Base-by-base conservation (phyloP, 2,888 invertebrate species). In the Spatulosminthurus flaviceps region DNA sequence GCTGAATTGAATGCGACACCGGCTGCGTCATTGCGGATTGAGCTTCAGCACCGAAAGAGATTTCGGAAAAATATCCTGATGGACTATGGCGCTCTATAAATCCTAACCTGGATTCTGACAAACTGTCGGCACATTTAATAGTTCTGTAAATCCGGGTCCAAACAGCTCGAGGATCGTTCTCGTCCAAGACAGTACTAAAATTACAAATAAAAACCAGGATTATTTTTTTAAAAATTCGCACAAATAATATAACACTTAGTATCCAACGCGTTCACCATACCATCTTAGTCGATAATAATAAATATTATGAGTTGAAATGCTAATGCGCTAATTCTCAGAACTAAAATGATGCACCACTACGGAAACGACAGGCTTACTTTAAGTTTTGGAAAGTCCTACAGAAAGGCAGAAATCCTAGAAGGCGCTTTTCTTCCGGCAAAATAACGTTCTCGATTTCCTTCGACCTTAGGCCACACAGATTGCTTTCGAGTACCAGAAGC, bases 381-480 rank as follows among this genome's bases (percentile, higher is more conserved):
- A 81, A 74, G 34, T 73, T 78, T n/a, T 82, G 81, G 34, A 72
- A 81, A 9, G 77, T 77, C 24, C 66, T 81, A 77, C 81, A 81
- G 26, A 85, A 64, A 7, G 85, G 84, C 13, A 84, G 81, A 72
- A 84, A 85, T 29, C 85, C 84, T 24, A 84, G 80, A 2, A 85
- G 76, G 64, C 79, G 81, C 71, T 84, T 84, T 51, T 85, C 85
- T 77, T 85, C 85, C 13, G 84, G 83, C 2, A 85, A 79, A 60
- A 85, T 85, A 19, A 83, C 80, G 69, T 82, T 79, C 16, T 80
- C 80, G 11, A 82, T 78, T 13, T 82, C 81, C n/a, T 51, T 73
- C 13, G 80, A 70, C 2, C 60, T 70, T 26, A 81, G 51, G 11
- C 77, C 76, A 79, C 79, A 81, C 29, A 80, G 77, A 70, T 79